A percentile compares a stretch with the other conserved stretches of the same genome.
These are phyloP conservation scores for Chouioia cunea DNA, from an alignment of 2,888 invertebrate species.

Conservation along the genomic window DNA sequence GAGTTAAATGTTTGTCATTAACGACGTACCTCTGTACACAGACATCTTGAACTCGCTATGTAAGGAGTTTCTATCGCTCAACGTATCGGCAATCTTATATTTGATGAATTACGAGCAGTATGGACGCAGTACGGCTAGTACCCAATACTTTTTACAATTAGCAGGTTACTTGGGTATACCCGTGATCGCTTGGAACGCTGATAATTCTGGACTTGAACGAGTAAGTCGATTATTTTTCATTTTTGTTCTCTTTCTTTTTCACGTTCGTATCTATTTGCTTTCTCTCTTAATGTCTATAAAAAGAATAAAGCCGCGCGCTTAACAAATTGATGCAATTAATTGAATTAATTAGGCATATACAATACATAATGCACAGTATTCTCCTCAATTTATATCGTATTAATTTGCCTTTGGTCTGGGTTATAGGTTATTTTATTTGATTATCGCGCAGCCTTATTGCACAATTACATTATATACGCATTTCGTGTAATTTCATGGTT, in stretches of 20 bases:
- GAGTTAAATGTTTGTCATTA: not conserved
- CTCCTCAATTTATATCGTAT: too few relatives aligned
- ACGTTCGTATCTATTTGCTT: not conserved
- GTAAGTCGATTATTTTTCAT: slow-evolving; percentile 52
- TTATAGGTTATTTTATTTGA: too few relatives aligned
- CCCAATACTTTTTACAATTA: slow-evolving; percentile 93
- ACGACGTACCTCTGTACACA: too few relatives aligned
- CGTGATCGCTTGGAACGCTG: slow-evolving; percentile 97
- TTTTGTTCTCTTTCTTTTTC: not conserved
- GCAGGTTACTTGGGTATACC: slow-evolving; percentile 95
- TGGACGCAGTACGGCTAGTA: slow-evolving; percentile 92
- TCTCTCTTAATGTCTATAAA: too few relatives aligned
- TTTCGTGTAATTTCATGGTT: slow-evolving; percentile 4
- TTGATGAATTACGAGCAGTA: slow-evolving; percentile 96
- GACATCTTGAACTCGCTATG: slow-evolving; percentile 90
- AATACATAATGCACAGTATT: too few relatives aligned
- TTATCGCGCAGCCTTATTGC: not conserved
- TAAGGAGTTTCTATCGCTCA: slow-evolving; percentile 88
- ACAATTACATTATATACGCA: not conserved
- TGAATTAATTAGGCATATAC: too few relatives aligned
- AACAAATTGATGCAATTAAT: too few relatives aligned
- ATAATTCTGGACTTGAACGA: slow-evolving; percentile 88
- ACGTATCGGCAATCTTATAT: slow-evolving; percentile 93
- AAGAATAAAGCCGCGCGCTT: too few relatives aligned
- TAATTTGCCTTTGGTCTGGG: too few relatives aligned